Percentiles rank a stretch among this genome's conserved stretches.
These are phyloP conservation scores for Clytia hemisphaerica DNA, from an alignment of 30 jellyfish, hydroid and myxozoan species.

Conservation along the genomic window DNA sequence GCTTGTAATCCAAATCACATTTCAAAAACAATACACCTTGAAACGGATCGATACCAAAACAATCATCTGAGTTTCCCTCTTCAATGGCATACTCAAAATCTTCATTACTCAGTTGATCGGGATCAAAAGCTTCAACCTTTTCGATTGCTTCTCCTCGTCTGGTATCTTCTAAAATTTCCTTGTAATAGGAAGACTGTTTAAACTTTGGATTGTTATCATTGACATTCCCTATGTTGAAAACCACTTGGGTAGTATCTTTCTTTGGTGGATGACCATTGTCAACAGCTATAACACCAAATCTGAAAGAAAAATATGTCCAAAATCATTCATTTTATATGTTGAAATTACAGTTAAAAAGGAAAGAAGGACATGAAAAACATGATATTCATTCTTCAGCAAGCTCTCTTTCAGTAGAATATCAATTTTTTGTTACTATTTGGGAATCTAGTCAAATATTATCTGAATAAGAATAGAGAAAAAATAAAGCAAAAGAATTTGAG, in stretches of 20 bases:
- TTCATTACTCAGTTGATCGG: conserved; percentile 58
- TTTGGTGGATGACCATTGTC: conserved; percentile 12
- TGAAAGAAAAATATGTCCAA: too few species aligned
- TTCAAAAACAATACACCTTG: conserved; percentile 9
- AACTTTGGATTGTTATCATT: conserved; percentile 81
- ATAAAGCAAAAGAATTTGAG: too few species aligned
- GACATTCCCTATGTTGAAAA: conserved; percentile 31
- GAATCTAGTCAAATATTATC: too few species aligned
- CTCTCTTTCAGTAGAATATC: too few species aligned
- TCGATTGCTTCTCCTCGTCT: conserved; percentile 48
- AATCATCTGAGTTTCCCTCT: conserved; percentile 39
- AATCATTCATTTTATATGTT: too few species aligned
- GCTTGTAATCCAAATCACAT: conserved; percentile 26
- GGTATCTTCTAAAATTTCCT: conserved; percentile 68
- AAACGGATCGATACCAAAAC: conserved; percentile 27
- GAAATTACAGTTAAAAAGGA: too few species aligned
- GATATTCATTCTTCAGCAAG: too few species aligned
- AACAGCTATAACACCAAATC: not conserved
- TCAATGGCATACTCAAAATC: conserved; percentile 66
- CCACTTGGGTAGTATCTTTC: not conserved
- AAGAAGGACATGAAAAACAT: too few species aligned
- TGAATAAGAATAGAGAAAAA: too few species aligned
- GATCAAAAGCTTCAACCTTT: conserved; percentile 71
- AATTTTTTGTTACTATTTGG: too few species aligned
- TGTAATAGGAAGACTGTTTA: conserved; percentile 40